Conservation (phyloP, 2,888 invertebrate genomes). For the Portevinia maculata region DNA sequence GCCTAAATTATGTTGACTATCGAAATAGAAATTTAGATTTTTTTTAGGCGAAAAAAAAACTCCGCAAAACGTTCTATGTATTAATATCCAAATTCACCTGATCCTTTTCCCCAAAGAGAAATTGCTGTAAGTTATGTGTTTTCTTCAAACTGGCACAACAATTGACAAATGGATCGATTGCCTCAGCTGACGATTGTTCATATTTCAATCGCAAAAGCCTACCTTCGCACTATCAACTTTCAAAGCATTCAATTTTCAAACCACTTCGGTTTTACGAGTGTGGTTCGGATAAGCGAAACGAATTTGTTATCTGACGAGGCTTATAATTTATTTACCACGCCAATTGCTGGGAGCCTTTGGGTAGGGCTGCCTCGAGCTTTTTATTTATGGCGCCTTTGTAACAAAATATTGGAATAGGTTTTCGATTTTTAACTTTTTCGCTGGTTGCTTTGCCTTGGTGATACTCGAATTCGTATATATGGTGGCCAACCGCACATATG, state of each 20-base stretch:
- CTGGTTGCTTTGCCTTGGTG: conserved; percentile 27
- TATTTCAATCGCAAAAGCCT: conserved; percentile 12
- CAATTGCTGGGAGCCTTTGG: conserved; percentile 7
- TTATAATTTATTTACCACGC: conserved; percentile 58
- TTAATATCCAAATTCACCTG: neutral
- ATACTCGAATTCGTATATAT: neutral
- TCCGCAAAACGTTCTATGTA: neutral
- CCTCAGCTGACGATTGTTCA: conserved; percentile 31
- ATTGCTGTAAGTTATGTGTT: neutral
- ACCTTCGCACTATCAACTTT: conserved; percentile 25
- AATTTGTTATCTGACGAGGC: conserved; percentile 49
- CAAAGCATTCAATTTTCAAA: conserved; percentile 31
- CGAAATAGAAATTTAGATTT: too few relatives aligned
- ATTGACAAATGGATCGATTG: conserved; percentile 43
- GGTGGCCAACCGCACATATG: conserved; percentile 43
- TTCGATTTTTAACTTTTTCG: conserved; percentile 66
- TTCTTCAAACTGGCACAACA: conserved; percentile 22
- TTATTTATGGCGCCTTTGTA: conserved; percentile 60
- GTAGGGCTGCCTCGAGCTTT: conserved; percentile 4
- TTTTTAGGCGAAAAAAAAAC: too few relatives aligned
- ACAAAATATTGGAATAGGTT: conserved; percentile 65
- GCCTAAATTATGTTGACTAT: too few relatives aligned
- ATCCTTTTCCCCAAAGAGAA: neutral
- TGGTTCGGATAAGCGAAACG: conserved; percentile 24
- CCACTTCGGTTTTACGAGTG: neutral